Evolutionary conservation across 1,140 invertebrate species (phyloP), one percentile per base, ranked within the genome.

Genomic region (Chlorops oryzae): DNA sequence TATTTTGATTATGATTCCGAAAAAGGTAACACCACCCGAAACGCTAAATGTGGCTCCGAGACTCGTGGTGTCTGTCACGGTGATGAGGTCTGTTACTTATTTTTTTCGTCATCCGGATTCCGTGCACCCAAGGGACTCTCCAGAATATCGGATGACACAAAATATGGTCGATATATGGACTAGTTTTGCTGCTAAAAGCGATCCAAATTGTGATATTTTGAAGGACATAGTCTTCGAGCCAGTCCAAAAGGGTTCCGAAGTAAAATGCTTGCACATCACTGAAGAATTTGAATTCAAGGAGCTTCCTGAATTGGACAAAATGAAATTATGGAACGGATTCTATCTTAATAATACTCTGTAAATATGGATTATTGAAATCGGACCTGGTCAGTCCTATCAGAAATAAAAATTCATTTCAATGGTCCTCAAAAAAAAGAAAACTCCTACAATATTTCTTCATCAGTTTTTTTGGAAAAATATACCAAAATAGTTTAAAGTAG

Each of bases 71-170:
- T 78, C 3, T 77, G 74, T 56, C 83, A 85, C 58, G 78, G 74
- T 2, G 83, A 85, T 49, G 83, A 85, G 52, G 47, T 84, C 5
- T 81, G 79, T 40, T 84, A 84, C 65, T 56, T 84, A 18, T 85
- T 84, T 57, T 73, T 2, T n/a, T n/a, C n/a, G n/a, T n/a, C n/a
- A n/a, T n/a, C n/a, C n/a, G n/a, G n/a, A n/a, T n/a, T n/a, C n/a
- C n/a, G n/a, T n/a, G n/a, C n/a, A n/a, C n/a, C n/a, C 72, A 18
- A 52, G 54, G 0, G 65, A 58, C 4, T 59, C 70, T 0, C 61
- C 54, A 1, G 71, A 67, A 32, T 57, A 68, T 34, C 54, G 53
- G 47, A 53, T 71, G 2, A 76, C 75, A 22, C 60, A 66, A 27
- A 59, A 66, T 13, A 28, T 70, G 18, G 64, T 70, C 10, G 64